A percentile compares a stretch with the other conserved stretches of the same genome.
Conservation (phyloP, 2,888 invertebrate genomes). For the Trileptium ribeirensis region DNA sequence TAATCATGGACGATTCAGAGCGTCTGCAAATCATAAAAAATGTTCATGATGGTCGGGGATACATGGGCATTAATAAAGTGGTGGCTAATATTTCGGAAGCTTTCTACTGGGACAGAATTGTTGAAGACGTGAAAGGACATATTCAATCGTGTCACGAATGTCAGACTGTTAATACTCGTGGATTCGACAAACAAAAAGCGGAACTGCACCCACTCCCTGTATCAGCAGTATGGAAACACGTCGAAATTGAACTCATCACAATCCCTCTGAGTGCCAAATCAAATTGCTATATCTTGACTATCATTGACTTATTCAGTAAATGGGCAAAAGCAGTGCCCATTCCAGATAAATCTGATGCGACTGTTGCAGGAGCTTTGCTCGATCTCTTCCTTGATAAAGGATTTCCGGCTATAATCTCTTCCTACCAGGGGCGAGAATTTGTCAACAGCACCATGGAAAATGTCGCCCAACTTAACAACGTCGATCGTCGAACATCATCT, state of each 20-base stretch:
- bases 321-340: not conserved
- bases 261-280: not conserved
- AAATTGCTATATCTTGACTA: not conserved
- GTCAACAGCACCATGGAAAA: not conserved
- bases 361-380: not conserved
- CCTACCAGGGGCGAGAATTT: constrained; percentile 1
- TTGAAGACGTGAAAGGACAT: no score
- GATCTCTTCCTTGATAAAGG: not conserved
- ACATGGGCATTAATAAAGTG: no score
- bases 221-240: not conserved
- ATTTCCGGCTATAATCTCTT: not conserved
- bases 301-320: not conserved
- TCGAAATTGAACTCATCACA: not conserved
- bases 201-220: not conserved
- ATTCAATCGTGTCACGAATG: not conserved
- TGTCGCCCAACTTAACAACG: not conserved
- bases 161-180: not conserved
- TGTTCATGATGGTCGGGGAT: no score
- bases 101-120: no score
- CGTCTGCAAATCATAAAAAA: no score
- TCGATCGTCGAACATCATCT: not conserved
- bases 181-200: not conserved
- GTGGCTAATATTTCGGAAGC: no score
- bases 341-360: not conserved
- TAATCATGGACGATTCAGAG: no score